Evolutionary conservation across 2,797 vertebrate species (phyloP).

Genomic region (Euthynnus affinis): DNA sequence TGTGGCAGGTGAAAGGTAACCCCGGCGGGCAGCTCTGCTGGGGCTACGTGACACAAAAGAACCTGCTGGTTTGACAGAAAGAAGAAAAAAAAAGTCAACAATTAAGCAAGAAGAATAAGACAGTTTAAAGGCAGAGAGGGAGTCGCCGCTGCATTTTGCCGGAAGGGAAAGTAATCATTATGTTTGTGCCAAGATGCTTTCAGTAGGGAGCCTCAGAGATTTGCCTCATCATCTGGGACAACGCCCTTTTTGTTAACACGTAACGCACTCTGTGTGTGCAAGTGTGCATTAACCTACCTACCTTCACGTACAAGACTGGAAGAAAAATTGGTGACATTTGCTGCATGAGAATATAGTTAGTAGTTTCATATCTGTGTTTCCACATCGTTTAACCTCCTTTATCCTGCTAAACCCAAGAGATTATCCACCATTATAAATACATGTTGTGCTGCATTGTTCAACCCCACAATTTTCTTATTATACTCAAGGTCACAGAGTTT

Average conservation of each 20-base stretch:
- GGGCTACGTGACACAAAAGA: constrained; percentile 44
- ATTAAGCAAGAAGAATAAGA: constrained; percentile 40
- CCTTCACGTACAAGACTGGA: background rate
- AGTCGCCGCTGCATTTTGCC: constrained; percentile 31
- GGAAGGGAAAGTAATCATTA: constrained; percentile 75
- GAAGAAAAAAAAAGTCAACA: constrained; percentile 7
- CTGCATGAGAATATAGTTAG: background rate
- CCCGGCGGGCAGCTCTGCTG: background rate
- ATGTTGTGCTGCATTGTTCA: background rate
- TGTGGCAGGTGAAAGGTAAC: constrained; percentile 45
- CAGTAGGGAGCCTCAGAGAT: constrained; percentile 55
- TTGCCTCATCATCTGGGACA: constrained; percentile 50
- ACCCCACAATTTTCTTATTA: background rate
- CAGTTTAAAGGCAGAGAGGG: constrained; percentile 59
- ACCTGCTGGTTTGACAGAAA: constrained; percentile 10
- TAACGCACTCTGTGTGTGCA: background rate
- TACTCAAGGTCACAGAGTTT: too few species aligned
- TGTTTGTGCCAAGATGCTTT: constrained; percentile 71
- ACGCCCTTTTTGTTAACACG: constrained; percentile 63
- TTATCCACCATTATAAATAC: background rate
- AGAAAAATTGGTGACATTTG: background rate
- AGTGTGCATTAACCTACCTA: background rate
- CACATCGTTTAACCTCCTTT: background rate
- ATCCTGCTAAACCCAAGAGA: background rate
- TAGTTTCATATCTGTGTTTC: background rate